Evolutionary conservation across 1,140 invertebrate genomes (phyloP).

Genomic region (Drosophila melanogaster): Release_6_plus_ISO1_MT NT_033779.5:19041501-19042000

Average conservation of each 20-base stretch:
- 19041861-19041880: slow-evolving; percentile 49
- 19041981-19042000: slow-evolving; percentile 59
- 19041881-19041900: slow-evolving; percentile 75
- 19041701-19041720: neutral
- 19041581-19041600: too few relatives aligned
- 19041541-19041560: neutral
- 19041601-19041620: too few relatives aligned
- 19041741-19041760: too few relatives aligned
- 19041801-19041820: neutral
- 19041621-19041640: too few relatives aligned
- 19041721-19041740: neutral
- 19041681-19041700: neutral
- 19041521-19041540: neutral
- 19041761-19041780: neutral
- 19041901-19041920: slow-evolving; percentile 33
- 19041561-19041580: too few relatives aligned
- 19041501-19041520: too few relatives aligned
- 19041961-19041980: slow-evolving; percentile 46
- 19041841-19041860: neutral
- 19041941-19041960: slow-evolving; percentile 62
- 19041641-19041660: neutral
- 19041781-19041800: neutral
- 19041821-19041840: neutral
- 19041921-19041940: slow-evolving; percentile 18
- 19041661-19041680: neutral